Evolutionary conservation across 2,888 invertebrate species (phyloP), one percentile per base, ranked within the genome.

Genomic region (Scelioninae gen. 2): DNA sequence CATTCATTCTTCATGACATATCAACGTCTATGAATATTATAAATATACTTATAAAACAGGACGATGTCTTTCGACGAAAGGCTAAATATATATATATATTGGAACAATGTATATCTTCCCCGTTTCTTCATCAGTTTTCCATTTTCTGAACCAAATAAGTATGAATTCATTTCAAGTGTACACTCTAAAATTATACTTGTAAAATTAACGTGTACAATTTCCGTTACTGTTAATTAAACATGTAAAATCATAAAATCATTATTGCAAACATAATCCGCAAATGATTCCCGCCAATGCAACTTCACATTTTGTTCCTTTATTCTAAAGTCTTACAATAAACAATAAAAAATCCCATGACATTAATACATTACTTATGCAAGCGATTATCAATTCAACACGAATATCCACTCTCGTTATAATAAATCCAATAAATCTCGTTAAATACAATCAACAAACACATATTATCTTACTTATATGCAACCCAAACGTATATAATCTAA

Each of bases 401-500:
- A 39, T 15, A 39, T 4, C 9, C 31, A 9, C 35, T 50, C 35
- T 50, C 35, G 35, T 35, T 18, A 31, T 31, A 31, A 31, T 6
- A 9, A 2, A 9, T 31, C 31, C 10, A 25, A 50, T 35, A 50
- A 50, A 50, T 35, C 11, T 18, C 35, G 35, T 35, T 28, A 48
- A 15, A 10, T 37, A 37, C 15, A 37, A 15, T 55, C 16, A 57
- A 57, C 18, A 43, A 28, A 41, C 31, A 31, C 11, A 22, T 31
- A 41, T 43, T 57, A 58, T 10, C 18, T n/a, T 19, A 58, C 16
- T n/a, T 41, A n/a, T 18, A 43, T 45, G 57, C 57, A 58, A 58
- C 57, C 45, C 45, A 45, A 53, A 25, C 28, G 15, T 10, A 53
- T 37, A 22, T 5, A 16, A 15, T 39, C n/a, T n/a, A n/a, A n/a